Percentiles rank a stretch among this genome's conserved stretches.
Evolutionary conservation across 1,140 invertebrate genomes (phyloP).

Genomic region (Chionoecetes opilio): DNA sequence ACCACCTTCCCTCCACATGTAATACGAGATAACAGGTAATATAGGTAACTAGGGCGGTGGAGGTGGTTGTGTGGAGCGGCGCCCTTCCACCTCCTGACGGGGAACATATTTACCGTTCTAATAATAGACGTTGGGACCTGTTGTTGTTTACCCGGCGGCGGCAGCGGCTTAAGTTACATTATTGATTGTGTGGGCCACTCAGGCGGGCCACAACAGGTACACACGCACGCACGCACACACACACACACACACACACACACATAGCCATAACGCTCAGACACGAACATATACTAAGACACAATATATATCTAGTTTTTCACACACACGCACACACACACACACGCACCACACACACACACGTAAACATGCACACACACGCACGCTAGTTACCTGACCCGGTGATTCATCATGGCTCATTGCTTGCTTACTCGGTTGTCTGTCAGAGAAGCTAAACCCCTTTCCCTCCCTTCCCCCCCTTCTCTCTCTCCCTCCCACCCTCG

Average conservation of each 20-base stretch:
- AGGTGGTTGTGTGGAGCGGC: neutral
- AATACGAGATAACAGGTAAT: neutral
- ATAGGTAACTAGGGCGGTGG: neutral
- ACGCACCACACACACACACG: neutral
- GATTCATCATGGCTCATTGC: slow-evolving; percentile 7
- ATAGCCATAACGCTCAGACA: neutral
- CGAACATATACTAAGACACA: neutral
- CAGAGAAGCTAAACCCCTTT: neutral
- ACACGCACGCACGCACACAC: slow-evolving; percentile 54
- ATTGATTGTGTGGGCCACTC: slow-evolving; percentile 63
- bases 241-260: slow-evolving; percentile 54
- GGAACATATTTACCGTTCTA: slow-evolving; percentile 41
- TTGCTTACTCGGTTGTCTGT: slow-evolving; percentile 11
- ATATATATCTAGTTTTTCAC: no score
- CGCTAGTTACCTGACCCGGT: neutral
- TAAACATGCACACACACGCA: neutral
- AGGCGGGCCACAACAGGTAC: slow-evolving; percentile 50
- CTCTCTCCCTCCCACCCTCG: neutral
- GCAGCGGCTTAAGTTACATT: slow-evolving; percentile 67
- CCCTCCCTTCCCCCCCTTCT: neutral
- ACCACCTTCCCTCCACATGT: neutral
- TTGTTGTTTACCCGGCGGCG: slow-evolving; percentile 58
- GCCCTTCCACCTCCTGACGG: neutral
- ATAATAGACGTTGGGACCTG: slow-evolving; percentile 40
- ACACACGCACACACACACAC: neutral